phyloP scores from a whole-genome alignment of 2,113 vertebrate genomes.

The Bujurquina vittata region DNA sequence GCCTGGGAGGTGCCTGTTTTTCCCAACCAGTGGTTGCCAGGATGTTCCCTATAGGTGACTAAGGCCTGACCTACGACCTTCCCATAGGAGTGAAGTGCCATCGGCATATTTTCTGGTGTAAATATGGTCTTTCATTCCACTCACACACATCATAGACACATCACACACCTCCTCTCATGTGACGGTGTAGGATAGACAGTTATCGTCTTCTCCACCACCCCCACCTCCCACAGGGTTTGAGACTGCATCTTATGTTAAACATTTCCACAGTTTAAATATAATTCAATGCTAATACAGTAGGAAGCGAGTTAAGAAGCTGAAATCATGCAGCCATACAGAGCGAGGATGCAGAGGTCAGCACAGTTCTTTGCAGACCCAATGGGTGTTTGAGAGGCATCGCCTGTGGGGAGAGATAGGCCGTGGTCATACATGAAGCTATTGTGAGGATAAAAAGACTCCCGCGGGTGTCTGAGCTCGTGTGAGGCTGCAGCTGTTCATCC shows the following conservation, averaged over 20 bases:
- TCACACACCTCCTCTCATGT: too few species aligned
- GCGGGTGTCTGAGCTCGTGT: rapidly evolving
- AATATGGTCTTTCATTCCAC: rapidly evolving
- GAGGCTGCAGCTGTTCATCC: not conserved
- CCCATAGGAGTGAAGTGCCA: not conserved
- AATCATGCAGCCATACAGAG: not conserved
- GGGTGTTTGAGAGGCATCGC: constrained; percentile 4
- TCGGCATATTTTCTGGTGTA: not conserved
- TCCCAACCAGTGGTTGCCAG: too few species aligned
- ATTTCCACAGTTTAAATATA: not conserved
- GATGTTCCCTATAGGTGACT: too few species aligned
- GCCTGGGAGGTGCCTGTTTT: not conserved
- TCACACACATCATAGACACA: rapidly evolving
- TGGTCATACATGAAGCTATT: not conserved
- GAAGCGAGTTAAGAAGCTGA: constrained; percentile 5
- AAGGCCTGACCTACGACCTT: not conserved
- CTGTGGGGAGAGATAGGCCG: not conserved
- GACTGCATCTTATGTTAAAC: not conserved
- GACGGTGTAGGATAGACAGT: not conserved
- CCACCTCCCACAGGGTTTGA: not conserved
- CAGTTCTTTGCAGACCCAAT: not conserved
- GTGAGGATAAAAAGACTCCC: not conserved
- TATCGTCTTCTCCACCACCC: not conserved
- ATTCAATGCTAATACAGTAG: not conserved
- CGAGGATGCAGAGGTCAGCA: not conserved